Percentiles rank a stretch among this genome's conserved stretches.
These are phyloP conservation scores for Samia ricini DNA, from an alignment of 1,140 invertebrate genomes.

Conservation along the genomic window DNA sequence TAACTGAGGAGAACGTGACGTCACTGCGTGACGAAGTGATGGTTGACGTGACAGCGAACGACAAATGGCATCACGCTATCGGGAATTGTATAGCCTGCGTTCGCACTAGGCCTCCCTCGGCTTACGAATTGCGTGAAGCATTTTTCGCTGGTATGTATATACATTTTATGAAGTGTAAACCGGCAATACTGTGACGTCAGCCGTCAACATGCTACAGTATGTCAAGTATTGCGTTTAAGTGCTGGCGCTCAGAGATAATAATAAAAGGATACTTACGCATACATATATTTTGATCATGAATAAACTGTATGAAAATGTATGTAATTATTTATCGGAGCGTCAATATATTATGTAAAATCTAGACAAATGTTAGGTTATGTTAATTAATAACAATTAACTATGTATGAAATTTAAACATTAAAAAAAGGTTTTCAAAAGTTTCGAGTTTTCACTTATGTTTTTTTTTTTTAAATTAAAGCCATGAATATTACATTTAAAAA, in stretches of 20 bases:
- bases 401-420: not conserved
- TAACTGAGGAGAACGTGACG: conserved; percentile 4
- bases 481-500: too few relatives aligned
- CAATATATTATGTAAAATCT: not conserved
- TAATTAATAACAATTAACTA: too few relatives aligned
- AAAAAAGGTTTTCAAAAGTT: too few relatives aligned
- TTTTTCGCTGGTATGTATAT: conserved; percentile 64
- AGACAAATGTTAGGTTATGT: too few relatives aligned
- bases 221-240: too few relatives aligned
- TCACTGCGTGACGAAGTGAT: not conserved
- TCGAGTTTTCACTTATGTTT: too few relatives aligned
- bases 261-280: not conserved
- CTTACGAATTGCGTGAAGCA: conserved; percentile 66
- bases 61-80: conserved; percentile 45
- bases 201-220: not conserved
- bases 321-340: not conserved
- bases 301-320: not conserved
- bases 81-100: conserved; percentile 62
- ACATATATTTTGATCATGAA: not conserved
- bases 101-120: conserved; percentile 54
- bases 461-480: too few relatives aligned
- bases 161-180: not conserved
- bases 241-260: too few relatives aligned
- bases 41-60: not conserved
- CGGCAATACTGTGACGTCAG: conserved; percentile 12